Conservation (phyloP, 2,797 vertebrate species). For the Propithecus deckenii region DNA sequence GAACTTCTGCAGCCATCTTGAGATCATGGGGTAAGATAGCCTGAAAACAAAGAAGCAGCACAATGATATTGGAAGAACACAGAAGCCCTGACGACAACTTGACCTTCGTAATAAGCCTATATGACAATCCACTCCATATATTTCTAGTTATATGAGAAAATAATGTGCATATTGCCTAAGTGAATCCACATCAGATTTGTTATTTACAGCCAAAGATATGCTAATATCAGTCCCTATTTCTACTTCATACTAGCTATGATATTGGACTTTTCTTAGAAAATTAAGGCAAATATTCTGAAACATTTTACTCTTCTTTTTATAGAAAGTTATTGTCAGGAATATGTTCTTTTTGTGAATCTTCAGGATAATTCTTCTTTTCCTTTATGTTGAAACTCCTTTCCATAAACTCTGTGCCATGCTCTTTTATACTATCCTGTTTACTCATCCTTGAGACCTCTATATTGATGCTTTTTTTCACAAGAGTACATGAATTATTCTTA, state of each 20-base stretch:
- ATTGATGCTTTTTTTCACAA: constrained; percentile 1
- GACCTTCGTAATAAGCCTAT: neutral
- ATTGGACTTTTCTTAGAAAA: neutral
- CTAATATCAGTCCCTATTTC: neutral
- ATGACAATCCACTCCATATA: neutral
- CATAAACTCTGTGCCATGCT: neutral
- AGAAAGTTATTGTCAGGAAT: constrained; percentile 11
- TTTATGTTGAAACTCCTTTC: neutral
- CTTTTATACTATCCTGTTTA: neutral
- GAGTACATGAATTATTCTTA: neutral
- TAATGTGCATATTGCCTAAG: neutral
- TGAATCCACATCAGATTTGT: neutral
- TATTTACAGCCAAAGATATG: neutral
- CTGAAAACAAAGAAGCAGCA: neutral
- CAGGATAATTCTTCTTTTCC: neutral
- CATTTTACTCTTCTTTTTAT: neutral
- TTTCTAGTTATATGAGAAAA: neutral
- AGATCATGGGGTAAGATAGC: neutral
- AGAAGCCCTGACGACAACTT: neutral
- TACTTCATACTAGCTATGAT: neutral
- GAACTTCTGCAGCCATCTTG: neutral
- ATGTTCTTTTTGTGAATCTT: neutral
- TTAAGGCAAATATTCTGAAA: neutral
- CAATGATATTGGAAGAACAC: neutral
- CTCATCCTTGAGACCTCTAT: neutral